These are phyloP conservation scores for Paraplagusia blochii DNA, from an alignment of 2,113 vertebrate genomes.

Conservation along the genomic window DNA sequence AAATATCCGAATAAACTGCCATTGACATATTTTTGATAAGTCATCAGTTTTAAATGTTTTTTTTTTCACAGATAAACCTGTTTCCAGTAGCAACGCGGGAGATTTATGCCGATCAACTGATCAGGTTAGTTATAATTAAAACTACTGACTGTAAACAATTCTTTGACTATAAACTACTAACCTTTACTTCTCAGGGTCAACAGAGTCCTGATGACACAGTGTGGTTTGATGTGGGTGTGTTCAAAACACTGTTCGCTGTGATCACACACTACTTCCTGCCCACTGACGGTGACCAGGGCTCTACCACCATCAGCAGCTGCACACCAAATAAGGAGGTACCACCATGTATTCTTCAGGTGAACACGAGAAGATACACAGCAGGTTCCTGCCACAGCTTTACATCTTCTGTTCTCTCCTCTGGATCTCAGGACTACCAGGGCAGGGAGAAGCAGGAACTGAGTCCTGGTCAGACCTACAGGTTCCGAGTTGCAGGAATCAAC, in stretches of 20 bases:
- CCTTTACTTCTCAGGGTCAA: not conserved
- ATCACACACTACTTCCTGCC: slow-evolving; percentile 89
- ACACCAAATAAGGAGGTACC: slow-evolving; percentile 53
- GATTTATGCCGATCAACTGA: slow-evolving; percentile 7
- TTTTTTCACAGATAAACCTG: slow-evolving; percentile 6
- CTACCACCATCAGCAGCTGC: slow-evolving; percentile 15
- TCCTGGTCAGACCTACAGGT: slow-evolving; percentile 88
- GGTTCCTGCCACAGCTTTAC: not conserved
- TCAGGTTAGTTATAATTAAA: slow-evolving; percentile 34
- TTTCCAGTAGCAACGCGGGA: slow-evolving; percentile 2
- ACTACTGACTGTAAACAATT: too few species aligned
- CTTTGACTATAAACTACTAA: not conserved
- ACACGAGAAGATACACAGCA: too few species aligned
- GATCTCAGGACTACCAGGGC: slow-evolving; percentile 81
- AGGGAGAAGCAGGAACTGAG: slow-evolving; percentile 83
- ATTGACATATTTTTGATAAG: too few species aligned
- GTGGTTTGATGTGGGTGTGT: slow-evolving; percentile 94
- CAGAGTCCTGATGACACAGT: slow-evolving; percentile 31
- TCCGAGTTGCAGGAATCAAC: slow-evolving; percentile 93
- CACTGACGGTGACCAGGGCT: slow-evolving; percentile 68
- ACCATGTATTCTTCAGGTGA: not conserved
- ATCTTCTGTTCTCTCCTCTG: slow-evolving; percentile 22
- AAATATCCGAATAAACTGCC: too few species aligned
- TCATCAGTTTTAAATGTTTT: too few species aligned
- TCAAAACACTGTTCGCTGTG: slow-evolving; percentile 86